These are phyloP conservation scores for Girardinus metallicus DNA, from an alignment of 2,797 vertebrate species.

Conservation along the genomic window DNA sequence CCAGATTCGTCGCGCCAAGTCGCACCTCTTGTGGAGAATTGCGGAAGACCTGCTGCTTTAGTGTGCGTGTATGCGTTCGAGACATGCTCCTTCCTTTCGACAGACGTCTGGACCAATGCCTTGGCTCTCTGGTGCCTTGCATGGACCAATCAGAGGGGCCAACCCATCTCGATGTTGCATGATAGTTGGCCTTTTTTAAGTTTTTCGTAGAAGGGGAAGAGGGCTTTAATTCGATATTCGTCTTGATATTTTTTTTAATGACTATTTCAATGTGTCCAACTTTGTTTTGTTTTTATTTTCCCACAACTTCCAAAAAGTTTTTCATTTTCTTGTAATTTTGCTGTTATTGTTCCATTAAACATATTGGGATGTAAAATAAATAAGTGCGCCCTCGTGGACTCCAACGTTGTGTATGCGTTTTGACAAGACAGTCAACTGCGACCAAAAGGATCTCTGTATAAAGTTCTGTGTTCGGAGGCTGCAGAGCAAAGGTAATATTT, in stretches of 20 bases:
- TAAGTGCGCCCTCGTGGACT: conserved; percentile 57
- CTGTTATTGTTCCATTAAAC: conserved; percentile 62
- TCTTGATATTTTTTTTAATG: conserved; percentile 46
- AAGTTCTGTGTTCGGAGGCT: neutral
- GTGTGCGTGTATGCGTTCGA: conserved; percentile 76
- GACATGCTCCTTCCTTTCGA: conserved; percentile 71
- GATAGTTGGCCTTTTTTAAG: conserved; percentile 65
- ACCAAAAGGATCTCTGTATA: neutral
- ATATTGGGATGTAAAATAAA: conserved; percentile 76
- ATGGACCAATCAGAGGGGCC: conserved; percentile 80
- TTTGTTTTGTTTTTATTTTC: conserved; percentile 33
- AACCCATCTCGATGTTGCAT: conserved; percentile 58
- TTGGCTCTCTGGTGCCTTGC: conserved; percentile 67
- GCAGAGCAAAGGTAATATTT: neutral
- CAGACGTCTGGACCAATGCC: conserved; percentile 81
- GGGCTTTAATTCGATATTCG: conserved; percentile 47
- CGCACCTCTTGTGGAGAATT: conserved; percentile 71
- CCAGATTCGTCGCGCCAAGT: conserved; percentile 80
- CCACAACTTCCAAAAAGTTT: conserved; percentile 66
- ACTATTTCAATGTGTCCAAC: conserved; percentile 25
- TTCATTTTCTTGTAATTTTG: conserved; percentile 55
- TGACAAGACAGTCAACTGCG: neutral
- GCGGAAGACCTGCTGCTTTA: conserved; percentile 79
- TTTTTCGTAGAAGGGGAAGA: conserved; percentile 50
- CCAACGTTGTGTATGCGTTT: conserved; percentile 50